phyloP scores from a whole-genome alignment of 1,140 invertebrate genomes.

The Bombus soroeensis region DNA sequence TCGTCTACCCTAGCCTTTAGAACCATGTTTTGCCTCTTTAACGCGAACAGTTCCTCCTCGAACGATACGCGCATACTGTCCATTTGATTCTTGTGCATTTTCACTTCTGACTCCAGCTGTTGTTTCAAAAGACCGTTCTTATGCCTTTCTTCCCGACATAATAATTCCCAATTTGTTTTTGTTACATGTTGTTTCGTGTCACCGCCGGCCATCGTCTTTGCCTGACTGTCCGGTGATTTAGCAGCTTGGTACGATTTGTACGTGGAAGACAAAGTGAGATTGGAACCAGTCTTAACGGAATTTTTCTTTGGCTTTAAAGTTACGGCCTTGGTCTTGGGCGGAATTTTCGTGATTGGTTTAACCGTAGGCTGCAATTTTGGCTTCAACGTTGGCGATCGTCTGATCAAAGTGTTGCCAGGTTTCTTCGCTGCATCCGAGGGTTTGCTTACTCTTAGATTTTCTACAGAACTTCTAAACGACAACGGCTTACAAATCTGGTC shows the following conservation, averaged over 20 bases:
- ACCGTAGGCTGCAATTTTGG: constrained; percentile 58
- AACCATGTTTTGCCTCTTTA: constrained; percentile 80
- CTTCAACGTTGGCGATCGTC: constrained; percentile 64
- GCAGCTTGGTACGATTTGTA: constrained; percentile 45
- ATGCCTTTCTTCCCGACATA: constrained; percentile 78
- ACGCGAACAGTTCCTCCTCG: constrained; percentile 78
- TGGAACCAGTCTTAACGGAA: constrained; percentile 55
- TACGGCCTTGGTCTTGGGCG: constrained; percentile 37
- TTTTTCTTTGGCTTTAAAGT: constrained; percentile 59
- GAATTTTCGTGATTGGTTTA: constrained; percentile 48
- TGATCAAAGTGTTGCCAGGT: constrained; percentile 36
- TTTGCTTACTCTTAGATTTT: constrained; percentile 54
- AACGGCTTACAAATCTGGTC: constrained; percentile 72
- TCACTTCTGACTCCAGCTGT: constrained; percentile 77
- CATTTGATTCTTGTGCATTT: constrained; percentile 77
- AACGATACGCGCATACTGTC: constrained; percentile 76
- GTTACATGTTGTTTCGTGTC: constrained; percentile 65
- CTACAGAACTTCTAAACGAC: constrained; percentile 43
- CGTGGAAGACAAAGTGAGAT: constrained; percentile 47
- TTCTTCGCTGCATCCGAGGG: constrained; percentile 51
- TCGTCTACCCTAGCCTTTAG: constrained; percentile 79
- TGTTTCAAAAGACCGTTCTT: constrained; percentile 75
- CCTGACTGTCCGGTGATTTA: constrained; percentile 53
- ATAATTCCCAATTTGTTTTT: constrained; percentile 72
- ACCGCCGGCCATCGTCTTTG: constrained; percentile 68